A percentile compares a stretch with the other conserved stretches of the same genome.
phyloP scores from a whole-genome alignment of 2,113 vertebrate genomes.

The Paramisgurnus dabryanus region DNA sequence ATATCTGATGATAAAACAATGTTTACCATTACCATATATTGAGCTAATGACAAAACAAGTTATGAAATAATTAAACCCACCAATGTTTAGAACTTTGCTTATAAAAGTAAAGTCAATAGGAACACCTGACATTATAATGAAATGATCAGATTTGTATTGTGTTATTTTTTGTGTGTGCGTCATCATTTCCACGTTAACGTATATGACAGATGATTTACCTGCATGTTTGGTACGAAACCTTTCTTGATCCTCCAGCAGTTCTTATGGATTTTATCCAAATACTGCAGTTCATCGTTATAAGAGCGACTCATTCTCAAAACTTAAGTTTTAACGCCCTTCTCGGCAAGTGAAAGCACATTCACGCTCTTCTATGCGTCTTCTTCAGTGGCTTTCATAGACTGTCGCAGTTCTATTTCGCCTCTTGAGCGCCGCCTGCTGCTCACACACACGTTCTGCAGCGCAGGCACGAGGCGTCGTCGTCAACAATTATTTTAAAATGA shows the following conservation, averaged over 20 bases:
- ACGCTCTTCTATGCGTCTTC: constrained; percentile 1
- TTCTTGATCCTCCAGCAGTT: constrained; percentile 95
- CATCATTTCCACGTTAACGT: background rate
- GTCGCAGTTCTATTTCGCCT: background rate
- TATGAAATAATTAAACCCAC: too few relatives aligned
- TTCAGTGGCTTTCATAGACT: background rate
- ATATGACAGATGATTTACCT: constrained; percentile 70
- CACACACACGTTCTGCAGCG: background rate
- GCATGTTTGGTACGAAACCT: constrained; percentile 97
- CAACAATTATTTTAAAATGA: too few relatives aligned
- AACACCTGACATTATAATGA: too few relatives aligned
- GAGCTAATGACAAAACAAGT: too few relatives aligned
- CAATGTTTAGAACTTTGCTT: too few relatives aligned
- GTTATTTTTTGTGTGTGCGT: background rate
- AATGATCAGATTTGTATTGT: background rate
- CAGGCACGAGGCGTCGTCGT: too few relatives aligned
- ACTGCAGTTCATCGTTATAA: constrained; percentile 97
- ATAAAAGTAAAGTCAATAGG: too few relatives aligned
- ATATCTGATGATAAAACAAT: too few relatives aligned
- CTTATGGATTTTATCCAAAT: constrained; percentile 85
- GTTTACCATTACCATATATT: too few relatives aligned
- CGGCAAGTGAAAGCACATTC: background rate
- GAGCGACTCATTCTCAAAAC: constrained; percentile 82
- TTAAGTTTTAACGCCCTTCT: background rate
- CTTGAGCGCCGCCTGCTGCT: background rate